phyloP scores from a whole-genome alignment of 2,797 vertebrate species.

The Takifugu rubripes region DNA sequence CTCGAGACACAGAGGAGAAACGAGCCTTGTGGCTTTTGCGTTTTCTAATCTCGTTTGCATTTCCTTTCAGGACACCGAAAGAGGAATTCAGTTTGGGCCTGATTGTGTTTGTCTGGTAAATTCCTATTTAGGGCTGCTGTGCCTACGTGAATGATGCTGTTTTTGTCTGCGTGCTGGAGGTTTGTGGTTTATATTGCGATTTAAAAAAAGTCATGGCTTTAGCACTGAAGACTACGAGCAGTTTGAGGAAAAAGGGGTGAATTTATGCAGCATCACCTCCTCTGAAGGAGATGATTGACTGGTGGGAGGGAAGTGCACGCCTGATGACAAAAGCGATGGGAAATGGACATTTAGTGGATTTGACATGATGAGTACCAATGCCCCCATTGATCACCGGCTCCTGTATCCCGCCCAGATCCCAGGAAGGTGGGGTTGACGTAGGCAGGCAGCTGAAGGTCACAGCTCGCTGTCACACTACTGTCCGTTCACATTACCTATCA shows the following conservation, averaged over 20 bases:
- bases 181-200: slow-evolving; percentile 30
- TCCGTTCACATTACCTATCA: slow-evolving; percentile 73
- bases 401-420: slow-evolving; percentile 66
- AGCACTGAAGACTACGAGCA: slow-evolving; percentile 15
- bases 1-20: slow-evolving; percentile 79
- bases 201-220: slow-evolving; percentile 28
- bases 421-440: slow-evolving; percentile 67
- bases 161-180: too few relatives aligned
- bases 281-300: slow-evolving; percentile 65
- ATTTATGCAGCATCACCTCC: slow-evolving; percentile 51
- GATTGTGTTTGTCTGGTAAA: slow-evolving; percentile 84
- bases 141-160: slow-evolving; percentile 7
- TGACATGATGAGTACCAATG: slow-evolving; percentile 78
- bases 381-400: slow-evolving; percentile 75
- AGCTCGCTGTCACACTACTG: slow-evolving; percentile 77
- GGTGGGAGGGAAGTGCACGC: slow-evolving; percentile 45
- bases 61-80: slow-evolving; percentile 83
- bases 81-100: slow-evolving; percentile 77
- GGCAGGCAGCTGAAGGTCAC: slow-evolving; percentile 80
- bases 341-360: slow-evolving; percentile 70
- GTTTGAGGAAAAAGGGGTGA: slow-evolving; percentile 40
- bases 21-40: slow-evolving; percentile 77
- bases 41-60: slow-evolving; percentile 83
- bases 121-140: slow-evolving; percentile 73
- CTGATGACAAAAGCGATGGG: slow-evolving; percentile 66